Conservation (phyloP, 2,113 vertebrate species). For the Cryptomyrus ogoouensis region DNA sequence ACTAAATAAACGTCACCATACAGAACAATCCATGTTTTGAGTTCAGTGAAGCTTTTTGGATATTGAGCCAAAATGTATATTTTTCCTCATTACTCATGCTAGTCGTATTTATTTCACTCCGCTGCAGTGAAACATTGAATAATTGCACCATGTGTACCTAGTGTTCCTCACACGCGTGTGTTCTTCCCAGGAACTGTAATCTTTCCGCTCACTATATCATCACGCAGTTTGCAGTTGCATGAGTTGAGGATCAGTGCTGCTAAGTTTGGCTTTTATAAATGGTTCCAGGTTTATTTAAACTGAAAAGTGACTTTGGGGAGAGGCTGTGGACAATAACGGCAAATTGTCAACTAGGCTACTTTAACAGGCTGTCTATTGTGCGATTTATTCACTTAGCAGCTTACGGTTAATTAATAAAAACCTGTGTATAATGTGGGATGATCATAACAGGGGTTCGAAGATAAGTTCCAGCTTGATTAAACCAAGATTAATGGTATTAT, state of each 20-base stretch:
- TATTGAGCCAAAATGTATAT: not conserved
- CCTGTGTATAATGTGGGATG: not conserved
- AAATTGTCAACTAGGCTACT: not conserved
- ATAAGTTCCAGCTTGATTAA: not conserved
- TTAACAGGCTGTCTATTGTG: not conserved
- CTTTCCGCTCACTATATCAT: not conserved
- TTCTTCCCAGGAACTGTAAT: not conserved
- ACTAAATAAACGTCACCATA: not conserved
- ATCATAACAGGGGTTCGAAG: not conserved
- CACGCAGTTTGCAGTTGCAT: not conserved
- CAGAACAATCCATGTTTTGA: not conserved
- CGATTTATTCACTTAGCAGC: not conserved
- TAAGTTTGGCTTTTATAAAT: not conserved
- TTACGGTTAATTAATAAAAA: not conserved
- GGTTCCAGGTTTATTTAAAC: not conserved
- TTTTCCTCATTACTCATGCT: not conserved
- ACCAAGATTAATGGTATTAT: too few species aligned
- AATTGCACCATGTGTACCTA: not conserved
- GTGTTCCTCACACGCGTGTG: not conserved
- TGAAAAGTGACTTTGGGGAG: not conserved
- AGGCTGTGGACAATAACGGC: not conserved
- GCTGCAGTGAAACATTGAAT: not conserved
- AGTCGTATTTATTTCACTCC: not conserved
- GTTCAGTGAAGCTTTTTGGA: not conserved
- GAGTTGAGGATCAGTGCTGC: not conserved